phyloP scores from a whole-genome alignment of 1,140 invertebrate species.

The Temnothorax longispinosus region DNA sequence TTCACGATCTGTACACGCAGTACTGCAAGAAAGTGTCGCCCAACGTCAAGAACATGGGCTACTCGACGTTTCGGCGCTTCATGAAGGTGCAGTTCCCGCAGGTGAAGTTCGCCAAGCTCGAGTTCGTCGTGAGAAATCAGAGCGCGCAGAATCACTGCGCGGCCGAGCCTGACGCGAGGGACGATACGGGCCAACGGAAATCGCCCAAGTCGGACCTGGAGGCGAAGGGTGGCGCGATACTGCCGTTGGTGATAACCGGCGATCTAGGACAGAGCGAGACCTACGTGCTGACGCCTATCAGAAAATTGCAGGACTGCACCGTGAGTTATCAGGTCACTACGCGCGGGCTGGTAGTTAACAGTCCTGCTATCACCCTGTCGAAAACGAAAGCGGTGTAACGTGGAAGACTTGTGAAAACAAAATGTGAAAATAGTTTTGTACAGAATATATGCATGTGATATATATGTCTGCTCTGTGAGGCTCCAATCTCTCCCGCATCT shows the following conservation, averaged over 20 bases:
- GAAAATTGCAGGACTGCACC: conserved; percentile 71
- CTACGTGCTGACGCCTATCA: conserved; percentile 77
- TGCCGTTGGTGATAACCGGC: conserved; percentile 77
- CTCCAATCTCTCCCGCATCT: background rate
- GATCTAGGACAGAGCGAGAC: conserved; percentile 70
- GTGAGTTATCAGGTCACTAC: conserved; percentile 77
- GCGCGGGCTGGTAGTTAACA: conserved; percentile 74
- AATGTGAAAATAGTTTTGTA: conserved; percentile 17
- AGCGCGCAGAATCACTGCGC: conserved; percentile 83
- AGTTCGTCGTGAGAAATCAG: conserved; percentile 86
- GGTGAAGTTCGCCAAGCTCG: conserved; percentile 90
- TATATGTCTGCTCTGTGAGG: background rate
- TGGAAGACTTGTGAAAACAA: background rate
- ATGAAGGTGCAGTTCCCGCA: conserved; percentile 93
- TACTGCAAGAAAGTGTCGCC: conserved; percentile 89
- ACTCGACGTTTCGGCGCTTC: conserved; percentile 92
- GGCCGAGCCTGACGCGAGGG: conserved; percentile 51
- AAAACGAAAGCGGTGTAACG: conserved; percentile 64
- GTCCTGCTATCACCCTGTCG: conserved; percentile 66
- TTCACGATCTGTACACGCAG: conserved; percentile 91
- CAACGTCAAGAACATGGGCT: conserved; percentile 90
- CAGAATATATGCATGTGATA: conserved; percentile 4
- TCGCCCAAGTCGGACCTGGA: conserved; percentile 75
- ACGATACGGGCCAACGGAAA: conserved; percentile 82
- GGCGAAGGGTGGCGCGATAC: conserved; percentile 62